These are phyloP conservation scores for Peromyscus leucopus DNA, from an alignment of 2,113 vertebrate genomes.

Conservation along the genomic window DNA sequence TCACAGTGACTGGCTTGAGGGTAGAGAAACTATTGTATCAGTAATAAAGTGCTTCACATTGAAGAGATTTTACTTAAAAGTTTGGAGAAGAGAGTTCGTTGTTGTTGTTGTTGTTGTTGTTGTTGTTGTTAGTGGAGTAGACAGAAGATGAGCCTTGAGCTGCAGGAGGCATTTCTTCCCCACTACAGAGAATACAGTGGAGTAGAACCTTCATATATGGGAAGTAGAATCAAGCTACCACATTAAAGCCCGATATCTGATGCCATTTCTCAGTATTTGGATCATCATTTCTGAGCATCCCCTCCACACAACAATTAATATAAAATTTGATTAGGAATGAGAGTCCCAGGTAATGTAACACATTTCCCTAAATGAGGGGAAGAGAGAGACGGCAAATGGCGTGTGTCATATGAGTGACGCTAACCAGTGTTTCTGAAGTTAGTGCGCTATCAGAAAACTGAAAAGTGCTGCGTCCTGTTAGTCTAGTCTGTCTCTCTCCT, in stretches of 20 bases:
- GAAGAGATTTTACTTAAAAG: neutral
- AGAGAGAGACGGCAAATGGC: neutral
- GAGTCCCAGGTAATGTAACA: neutral
- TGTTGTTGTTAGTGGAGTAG: neutral
- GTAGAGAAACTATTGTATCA: neutral
- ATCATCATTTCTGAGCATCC: neutral
- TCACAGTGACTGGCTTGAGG: neutral
- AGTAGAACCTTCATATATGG: neutral
- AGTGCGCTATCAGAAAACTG: neutral
- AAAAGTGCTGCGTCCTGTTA: neutral
- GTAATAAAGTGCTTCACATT: neutral
- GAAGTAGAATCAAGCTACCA: neutral
- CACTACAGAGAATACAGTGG: neutral
- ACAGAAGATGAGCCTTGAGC: neutral
- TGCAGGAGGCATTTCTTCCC: neutral
- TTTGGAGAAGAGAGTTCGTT: neutral
- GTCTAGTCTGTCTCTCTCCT: neutral
- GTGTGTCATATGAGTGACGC: neutral
- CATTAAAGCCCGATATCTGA: neutral
- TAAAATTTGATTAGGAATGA: neutral
- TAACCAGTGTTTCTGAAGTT: neutral
- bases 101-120: neutral
- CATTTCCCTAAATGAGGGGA: neutral
- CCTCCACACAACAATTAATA: neutral
- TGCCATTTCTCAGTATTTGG: neutral